Percentiles rank a stretch among this genome's conserved stretches.
phyloP scores from a whole-genome alignment of 2,888 invertebrate genomes.

The Torymus aiolomorphi region DNA sequence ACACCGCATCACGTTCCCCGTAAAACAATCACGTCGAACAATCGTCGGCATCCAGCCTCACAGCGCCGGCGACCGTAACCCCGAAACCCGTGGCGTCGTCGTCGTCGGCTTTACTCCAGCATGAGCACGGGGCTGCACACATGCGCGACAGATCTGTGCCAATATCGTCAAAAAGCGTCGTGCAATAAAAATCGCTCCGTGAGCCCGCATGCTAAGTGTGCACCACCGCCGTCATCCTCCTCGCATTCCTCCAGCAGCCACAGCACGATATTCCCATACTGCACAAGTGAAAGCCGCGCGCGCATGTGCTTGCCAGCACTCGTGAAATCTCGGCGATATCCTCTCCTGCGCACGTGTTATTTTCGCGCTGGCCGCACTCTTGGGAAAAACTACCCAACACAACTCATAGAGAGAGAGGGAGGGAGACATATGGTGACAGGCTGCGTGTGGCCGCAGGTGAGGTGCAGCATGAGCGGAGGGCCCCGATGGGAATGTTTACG shows the following conservation, averaged over 20 bases:
- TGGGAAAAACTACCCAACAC: slow-evolving; percentile 8
- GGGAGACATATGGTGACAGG: slow-evolving; percentile 58
- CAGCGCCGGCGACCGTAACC: too few relatives aligned
- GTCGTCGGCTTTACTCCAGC: too few relatives aligned
- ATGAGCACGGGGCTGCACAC: background rate
- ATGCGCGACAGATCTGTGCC: slow-evolving; percentile 18
- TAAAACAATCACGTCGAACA: too few relatives aligned
- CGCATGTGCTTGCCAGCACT: slow-evolving; percentile 21
- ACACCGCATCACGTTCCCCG: too few relatives aligned
- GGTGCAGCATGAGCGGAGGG: slow-evolving; percentile 56
- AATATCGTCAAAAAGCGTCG: background rate
- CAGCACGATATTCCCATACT: background rate
- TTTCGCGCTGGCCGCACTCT: too few relatives aligned
- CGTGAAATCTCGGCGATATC: slow-evolving; percentile 13
- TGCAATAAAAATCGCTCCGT: slow-evolving; percentile 11
- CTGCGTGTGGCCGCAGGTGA: slow-evolving; percentile 69
- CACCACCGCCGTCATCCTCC: background rate
- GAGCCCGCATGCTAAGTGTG: slow-evolving; percentile 25
- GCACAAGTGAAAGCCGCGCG: slow-evolving; percentile 41
- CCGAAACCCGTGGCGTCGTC: too few relatives aligned
- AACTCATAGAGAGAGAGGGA: slow-evolving; percentile 18
- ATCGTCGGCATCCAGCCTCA: too few relatives aligned
- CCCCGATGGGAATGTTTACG: slow-evolving; percentile 69
- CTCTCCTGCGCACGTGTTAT: too few relatives aligned
- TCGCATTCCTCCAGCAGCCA: too few relatives aligned